These are phyloP conservation scores for Sthenelais limicola DNA, from an alignment of 2,888 invertebrate genomes.

Conservation along the genomic window DNA sequence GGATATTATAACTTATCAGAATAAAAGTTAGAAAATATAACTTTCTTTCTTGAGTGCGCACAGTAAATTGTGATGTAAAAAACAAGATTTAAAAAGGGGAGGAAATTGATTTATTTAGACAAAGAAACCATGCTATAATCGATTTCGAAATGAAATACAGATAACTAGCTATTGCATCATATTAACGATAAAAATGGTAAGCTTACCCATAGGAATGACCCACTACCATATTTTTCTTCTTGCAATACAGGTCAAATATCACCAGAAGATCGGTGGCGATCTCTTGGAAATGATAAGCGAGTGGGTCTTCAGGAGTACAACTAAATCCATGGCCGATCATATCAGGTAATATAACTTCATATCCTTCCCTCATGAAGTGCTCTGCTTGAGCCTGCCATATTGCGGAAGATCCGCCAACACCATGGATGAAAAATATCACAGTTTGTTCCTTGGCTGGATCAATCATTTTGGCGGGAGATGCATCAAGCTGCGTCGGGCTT, in stretches of 20 bases:
- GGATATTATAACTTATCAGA: too few species aligned
- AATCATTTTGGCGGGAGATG: too few species aligned
- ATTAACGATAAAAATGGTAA: background rate
- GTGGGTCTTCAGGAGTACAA: slow-evolving; percentile 76
- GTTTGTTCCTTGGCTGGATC: slow-evolving; percentile 29
- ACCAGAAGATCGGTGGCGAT: slow-evolving; percentile 77
- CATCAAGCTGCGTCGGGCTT: too few species aligned
- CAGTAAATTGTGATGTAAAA: too few species aligned
- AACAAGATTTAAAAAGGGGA: too few species aligned
- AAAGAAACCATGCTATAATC: too few species aligned
- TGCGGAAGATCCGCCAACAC: slow-evolving; percentile 79
- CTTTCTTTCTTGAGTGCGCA: too few species aligned
- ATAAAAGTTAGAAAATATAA: too few species aligned
- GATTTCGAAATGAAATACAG: too few species aligned
- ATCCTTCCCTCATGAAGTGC: slow-evolving; percentile 76
- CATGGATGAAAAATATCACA: slow-evolving; percentile 78
- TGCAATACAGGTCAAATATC: slow-evolving; percentile 78
- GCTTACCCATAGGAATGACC: slow-evolving; percentile 81
- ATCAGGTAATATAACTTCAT: slow-evolving; percentile 80
- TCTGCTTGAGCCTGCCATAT: slow-evolving; percentile 78
- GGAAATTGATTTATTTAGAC: too few species aligned
- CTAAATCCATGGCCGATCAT: slow-evolving; percentile 81
- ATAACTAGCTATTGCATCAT: background rate
- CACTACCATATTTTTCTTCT: slow-evolving; percentile 77
- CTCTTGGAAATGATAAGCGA: slow-evolving; percentile 77